Conservation (phyloP, 2,888 invertebrate genomes). For the Nycteola revayana region DNA sequence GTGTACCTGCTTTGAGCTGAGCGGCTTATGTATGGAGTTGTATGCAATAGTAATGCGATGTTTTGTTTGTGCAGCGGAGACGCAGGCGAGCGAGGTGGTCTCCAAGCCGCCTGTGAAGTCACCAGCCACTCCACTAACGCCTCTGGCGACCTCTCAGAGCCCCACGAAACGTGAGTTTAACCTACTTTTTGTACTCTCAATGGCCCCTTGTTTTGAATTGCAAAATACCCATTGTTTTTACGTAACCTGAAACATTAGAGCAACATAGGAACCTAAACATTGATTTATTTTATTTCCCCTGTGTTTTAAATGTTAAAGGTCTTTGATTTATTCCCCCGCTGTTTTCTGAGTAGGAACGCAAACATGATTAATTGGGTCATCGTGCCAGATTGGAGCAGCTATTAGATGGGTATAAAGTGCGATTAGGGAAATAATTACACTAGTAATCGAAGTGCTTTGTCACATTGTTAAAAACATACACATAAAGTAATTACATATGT, state of each 20-base stretch:
- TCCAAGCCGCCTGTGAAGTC: constrained; percentile 55
- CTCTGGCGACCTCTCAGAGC: constrained; percentile 38
- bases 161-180: constrained; percentile 58
- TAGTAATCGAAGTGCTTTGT: too few species aligned
- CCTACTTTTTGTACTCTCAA: constrained; percentile 28
- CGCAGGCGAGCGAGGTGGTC: constrained; percentile 46
- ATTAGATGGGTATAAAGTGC: too few species aligned
- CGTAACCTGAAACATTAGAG: constrained; percentile 37
- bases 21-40: neutral
- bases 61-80: constrained; percentile 43
- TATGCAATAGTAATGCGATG: constrained; percentile 6
- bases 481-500: too few species aligned
- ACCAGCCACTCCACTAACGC: constrained; percentile 43
- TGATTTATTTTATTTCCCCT: constrained; percentile 16
- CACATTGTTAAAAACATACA: too few species aligned
- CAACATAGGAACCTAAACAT: constrained; percentile 20
- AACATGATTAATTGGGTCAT: neutral
- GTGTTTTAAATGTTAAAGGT: constrained; percentile 1
- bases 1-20: neutral
- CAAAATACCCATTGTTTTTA: constrained; percentile 37
- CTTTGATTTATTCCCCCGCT: neutral
- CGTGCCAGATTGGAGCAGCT: too few species aligned
- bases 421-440: too few species aligned
- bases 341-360: neutral
- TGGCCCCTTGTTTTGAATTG: constrained; percentile 36